Evolutionary conservation across 1,140 invertebrate genomes (phyloP).

Genomic region (Heliothis virescens): DNA sequence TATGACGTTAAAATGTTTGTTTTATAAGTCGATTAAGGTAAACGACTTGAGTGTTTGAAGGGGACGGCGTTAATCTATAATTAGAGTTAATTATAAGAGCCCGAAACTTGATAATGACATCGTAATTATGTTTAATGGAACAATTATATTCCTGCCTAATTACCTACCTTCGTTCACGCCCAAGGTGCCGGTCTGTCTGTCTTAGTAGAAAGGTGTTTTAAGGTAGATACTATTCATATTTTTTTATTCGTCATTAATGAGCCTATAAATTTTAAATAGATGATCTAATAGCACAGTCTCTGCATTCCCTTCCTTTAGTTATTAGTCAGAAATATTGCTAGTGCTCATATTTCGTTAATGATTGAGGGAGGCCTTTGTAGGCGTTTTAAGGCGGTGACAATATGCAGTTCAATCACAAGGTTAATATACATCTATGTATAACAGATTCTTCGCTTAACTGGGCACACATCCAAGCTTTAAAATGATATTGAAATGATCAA

Average conservation of each 20-base stretch:
- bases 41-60: conserved; percentile 28
- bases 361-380: too few relatives aligned
- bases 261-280: not conserved
- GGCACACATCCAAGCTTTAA: too few relatives aligned
- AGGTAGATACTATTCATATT: not conserved
- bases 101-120: conserved; percentile 36
- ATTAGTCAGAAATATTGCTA: too few relatives aligned
- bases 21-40: conserved; percentile 30
- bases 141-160: conserved; percentile 37
- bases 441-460: too few relatives aligned
- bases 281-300: too few relatives aligned
- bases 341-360: too few relatives aligned
- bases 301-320: too few relatives aligned
- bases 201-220: not conserved
- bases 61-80: conserved; percentile 28
- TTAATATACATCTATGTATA: too few relatives aligned
- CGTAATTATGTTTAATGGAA: conserved; percentile 41
- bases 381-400: too few relatives aligned
- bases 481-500: too few relatives aligned
- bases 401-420: too few relatives aligned
- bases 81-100: conserved; percentile 26
- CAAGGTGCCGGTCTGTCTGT: not conserved
- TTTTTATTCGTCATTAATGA: not conserved
- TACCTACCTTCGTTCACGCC: conserved; percentile 15
- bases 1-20: not conserved